Base-by-base conservation (phyloP, 2,113 vertebrate genomes). In the Phaethornis superciliosus region DNA sequence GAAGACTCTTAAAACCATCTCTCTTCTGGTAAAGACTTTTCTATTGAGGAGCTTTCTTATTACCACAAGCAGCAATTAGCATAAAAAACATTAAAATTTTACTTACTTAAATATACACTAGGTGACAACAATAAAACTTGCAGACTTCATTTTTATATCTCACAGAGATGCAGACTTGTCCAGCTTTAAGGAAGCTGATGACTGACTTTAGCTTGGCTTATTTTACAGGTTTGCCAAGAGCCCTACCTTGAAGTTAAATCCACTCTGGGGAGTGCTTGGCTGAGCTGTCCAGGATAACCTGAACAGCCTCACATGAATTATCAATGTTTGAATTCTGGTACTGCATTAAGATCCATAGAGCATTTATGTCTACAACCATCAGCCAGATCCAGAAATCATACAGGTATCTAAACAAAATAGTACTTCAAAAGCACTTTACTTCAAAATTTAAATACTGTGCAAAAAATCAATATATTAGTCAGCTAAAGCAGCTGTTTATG, bases 191-290 rank as follows among this genome's bases (percentile, higher is more conserved):
- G 40, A 79, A 64, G 26, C 10, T 64, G 42, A 81, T 12, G 2
- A 91, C 78, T 18, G 84, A 40, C 37, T 90, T 69, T 62, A 62
- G 44, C 74, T 74, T 64, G 15, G 18, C 17, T 91, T 74, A 77
- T 71, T 87, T 90, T 44, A 85, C 6, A 78, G 68, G 30, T 59
- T 26, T 74, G 52, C 21, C 32, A 77, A 67, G 13, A 78, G 12
- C 22, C 32, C 8, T 47, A 64, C 4, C 13, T 64, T 84, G 9
- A 92, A 64, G 62, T 70, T 71, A 64, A 68, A 72, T 27, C 46
- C 5, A 60, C 70, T 10, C 40, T 40, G 40, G 40, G 40, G 40
- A 40, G 5, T 22, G 23, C 18, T 32, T 62, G 60, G 42, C 37
- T 33, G 23, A 67, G 56, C 21, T 74, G 77, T 74, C 64, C 33